Evolutionary conservation across 1,140 invertebrate genomes (phyloP), one percentile per base, ranked within the genome.

Genomic region (Drosophila murphyi): DNA sequence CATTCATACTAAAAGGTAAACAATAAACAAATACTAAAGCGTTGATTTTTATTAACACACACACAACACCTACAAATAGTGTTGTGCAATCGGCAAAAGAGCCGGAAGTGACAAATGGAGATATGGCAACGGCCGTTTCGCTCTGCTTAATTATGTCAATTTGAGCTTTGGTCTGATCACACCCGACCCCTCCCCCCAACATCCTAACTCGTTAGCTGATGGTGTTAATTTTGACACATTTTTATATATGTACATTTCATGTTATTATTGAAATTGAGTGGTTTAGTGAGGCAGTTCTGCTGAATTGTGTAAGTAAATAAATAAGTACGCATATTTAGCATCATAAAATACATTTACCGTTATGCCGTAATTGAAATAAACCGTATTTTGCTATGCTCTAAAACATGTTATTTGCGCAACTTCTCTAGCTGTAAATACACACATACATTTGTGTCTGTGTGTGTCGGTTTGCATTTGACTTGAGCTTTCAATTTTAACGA

Each of bases 51-150:
- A 51, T 20, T 43, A 35, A 56, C 5, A 54, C 35, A 34, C 45
- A 20, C 20, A 20, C 20, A 20, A 20, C 20, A 20, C 20, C 32
- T 45, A 41, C 35, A 8, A 5, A 10, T 80, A 51, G 47, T 76
- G 76, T 83, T 83, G 68, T 80, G 80, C 52, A 83, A 83, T 73
- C 76, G 64, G 41, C 59, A 65, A 57, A 48, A 65, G 72, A 78
- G 67, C 78, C 80, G 78, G 78, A 86, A 86, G 74, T 81, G 63
- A 35, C 35, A 54, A 80, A 51, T 73, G 57, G 52, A 34, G 51
- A 71, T 75, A 64, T 39, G 47, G 48, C 61, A 75, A 62, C 79
- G 54, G 41, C 1, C 20, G 20, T 82, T 78, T 82, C 60, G 65
- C 45, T 37, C 10, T 28, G 29, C 51, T 78, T 57, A 59, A 65